Evolutionary conservation across 2,113 vertebrate species (phyloP).

Genomic region (Lycocorax pyrrhopterus): DNA sequence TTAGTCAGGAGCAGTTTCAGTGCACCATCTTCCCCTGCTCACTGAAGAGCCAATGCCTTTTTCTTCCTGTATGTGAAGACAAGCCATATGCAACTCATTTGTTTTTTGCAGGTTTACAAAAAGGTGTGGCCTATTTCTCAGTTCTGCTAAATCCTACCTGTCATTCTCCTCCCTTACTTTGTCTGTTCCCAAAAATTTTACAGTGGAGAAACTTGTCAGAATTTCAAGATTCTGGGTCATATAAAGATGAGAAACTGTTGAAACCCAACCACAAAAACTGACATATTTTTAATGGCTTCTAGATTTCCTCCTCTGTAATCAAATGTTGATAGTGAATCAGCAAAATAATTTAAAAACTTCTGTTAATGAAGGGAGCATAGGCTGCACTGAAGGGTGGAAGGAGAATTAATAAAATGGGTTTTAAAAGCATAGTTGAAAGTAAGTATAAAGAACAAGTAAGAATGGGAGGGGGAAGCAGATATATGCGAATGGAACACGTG

Average conservation of each 20-base stretch:
- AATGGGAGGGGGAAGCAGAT: background rate
- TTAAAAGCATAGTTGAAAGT: background rate
- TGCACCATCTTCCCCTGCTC: background rate
- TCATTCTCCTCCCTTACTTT: background rate
- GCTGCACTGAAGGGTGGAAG: background rate
- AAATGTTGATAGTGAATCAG: background rate
- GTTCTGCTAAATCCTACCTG: background rate
- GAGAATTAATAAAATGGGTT: fast-evolving
- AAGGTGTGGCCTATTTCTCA: background rate
- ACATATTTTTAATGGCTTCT: background rate
- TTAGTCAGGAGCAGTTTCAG: background rate
- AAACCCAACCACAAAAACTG: background rate
- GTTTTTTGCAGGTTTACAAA: background rate
- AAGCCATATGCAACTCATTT: background rate
- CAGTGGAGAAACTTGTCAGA: background rate
- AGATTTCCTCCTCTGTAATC: background rate
- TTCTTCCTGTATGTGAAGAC: background rate
- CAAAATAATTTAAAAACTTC: background rate
- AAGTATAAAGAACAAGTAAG: background rate
- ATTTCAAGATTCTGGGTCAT: background rate
- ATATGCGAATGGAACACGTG: background rate
- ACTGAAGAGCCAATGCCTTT: background rate
- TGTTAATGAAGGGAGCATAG: background rate
- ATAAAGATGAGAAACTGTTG: background rate
- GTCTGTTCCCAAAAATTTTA: background rate